Percentiles rank a stretch among this genome's conserved stretches.
phyloP scores from a whole-genome alignment of 2,113 vertebrate genomes.

The Gambusia affinis region DNA sequence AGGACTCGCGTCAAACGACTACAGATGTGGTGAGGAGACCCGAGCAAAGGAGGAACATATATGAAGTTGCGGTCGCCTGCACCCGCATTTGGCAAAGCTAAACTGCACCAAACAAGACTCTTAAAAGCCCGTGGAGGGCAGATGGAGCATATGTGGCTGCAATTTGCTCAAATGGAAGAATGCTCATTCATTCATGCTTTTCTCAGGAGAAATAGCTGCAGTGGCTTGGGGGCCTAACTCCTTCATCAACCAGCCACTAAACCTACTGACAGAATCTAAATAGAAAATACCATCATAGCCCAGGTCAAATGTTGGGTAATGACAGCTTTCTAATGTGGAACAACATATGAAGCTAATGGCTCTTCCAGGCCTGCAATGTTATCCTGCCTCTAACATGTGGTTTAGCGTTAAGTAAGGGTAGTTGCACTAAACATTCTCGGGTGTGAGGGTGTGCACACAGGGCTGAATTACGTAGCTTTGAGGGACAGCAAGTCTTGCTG shows the following conservation, averaged over 20 bases:
- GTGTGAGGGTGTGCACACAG: constrained; percentile 19
- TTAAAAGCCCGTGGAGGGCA: constrained; percentile 37
- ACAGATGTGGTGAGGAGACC: constrained; percentile 50
- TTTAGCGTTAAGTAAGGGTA: constrained; percentile 49
- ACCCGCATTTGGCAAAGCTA: constrained; percentile 33
- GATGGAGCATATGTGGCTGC: constrained; percentile 32
- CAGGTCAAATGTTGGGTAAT: constrained; percentile 46
- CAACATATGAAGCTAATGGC: constrained; percentile 55
- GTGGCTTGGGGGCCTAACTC: constrained; percentile 44
- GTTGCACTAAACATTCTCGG: constrained; percentile 44
- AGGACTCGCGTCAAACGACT: constrained; percentile 27
- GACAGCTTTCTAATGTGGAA: constrained; percentile 44
- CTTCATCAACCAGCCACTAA: constrained; percentile 53
- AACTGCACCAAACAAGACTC: constrained; percentile 40
- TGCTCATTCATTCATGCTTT: constrained; percentile 17
- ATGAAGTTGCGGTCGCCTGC: constrained; percentile 36
- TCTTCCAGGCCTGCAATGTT: constrained; percentile 50
- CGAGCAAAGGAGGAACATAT: constrained; percentile 41
- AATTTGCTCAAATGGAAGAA: constrained; percentile 22
- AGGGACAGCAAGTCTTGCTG: constrained; percentile 7
- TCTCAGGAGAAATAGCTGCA: constrained; percentile 27
- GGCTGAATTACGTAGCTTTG: constrained; percentile 21
- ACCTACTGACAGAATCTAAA: constrained; percentile 56
- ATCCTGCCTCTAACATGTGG: constrained; percentile 55
- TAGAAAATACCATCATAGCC: constrained; percentile 50